phyloP scores from a whole-genome alignment of 2,888 invertebrate genomes.

The Callimorpha dominula region DNA sequence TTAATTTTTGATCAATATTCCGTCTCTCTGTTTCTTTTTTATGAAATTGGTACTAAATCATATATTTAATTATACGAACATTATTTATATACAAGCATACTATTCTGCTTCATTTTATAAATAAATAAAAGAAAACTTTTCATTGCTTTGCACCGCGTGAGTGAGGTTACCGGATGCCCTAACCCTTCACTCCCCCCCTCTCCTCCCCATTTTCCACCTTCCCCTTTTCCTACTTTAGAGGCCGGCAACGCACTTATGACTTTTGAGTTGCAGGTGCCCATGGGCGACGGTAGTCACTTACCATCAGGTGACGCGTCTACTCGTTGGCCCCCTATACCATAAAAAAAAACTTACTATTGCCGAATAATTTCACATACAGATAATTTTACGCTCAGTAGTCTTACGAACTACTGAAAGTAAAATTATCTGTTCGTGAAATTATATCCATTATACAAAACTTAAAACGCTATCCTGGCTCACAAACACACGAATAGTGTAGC shows the following conservation, averaged over 20 bases:
- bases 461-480: not conserved
- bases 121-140: not conserved
- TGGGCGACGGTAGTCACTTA: no score
- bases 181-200: no score
- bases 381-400: not conserved
- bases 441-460: not conserved
- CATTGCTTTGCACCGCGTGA: no score
- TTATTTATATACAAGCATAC: not conserved
- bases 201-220: no score
- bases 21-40: not conserved
- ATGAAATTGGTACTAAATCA: not conserved
- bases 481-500: slow-evolving; percentile 10
- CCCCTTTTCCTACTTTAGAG: no score
- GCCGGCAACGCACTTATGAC: no score
- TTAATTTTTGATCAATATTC: not conserved
- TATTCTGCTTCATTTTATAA: not conserved
- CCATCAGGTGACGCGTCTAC: no score
- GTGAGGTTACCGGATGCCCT: no score
- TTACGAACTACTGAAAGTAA: no score
- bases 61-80: not conserved
- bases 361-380: not conserved
- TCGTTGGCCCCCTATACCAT: no score
- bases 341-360: not conserved
- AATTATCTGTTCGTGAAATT: no score
- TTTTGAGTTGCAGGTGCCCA: no score